These are phyloP conservation scores for Platysteira castanea DNA, from an alignment of 2,113 vertebrate genomes.

Conservation along the genomic window DNA sequence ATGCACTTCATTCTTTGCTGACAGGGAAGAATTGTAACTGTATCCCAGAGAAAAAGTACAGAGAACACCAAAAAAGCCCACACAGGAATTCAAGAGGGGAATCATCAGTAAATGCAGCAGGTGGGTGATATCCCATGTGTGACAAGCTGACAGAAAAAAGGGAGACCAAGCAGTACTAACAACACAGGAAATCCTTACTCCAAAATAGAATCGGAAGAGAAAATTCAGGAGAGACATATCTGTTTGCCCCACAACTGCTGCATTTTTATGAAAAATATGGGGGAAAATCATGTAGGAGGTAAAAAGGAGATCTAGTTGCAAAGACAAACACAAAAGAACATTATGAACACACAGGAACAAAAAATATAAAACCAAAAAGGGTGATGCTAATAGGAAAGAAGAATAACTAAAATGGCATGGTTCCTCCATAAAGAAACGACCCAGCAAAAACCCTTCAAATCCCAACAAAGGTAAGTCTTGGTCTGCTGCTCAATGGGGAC, in stretches of 20 bases:
- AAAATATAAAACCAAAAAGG: neutral
- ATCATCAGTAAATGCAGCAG: neutral
- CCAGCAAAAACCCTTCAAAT: neutral
- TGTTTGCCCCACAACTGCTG: neutral
- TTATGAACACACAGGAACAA: neutral
- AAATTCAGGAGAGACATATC: neutral
- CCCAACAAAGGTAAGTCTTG: neutral
- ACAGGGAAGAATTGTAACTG: neutral
- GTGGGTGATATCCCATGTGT: neutral
- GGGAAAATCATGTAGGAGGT: neutral
- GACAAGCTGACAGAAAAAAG: neutral
- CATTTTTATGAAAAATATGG: neutral
- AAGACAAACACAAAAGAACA: neutral
- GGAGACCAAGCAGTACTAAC: neutral
- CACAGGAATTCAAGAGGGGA: neutral
- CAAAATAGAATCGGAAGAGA: neutral
- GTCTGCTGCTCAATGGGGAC: neutral
- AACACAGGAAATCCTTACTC: neutral
- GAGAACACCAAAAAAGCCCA: neutral
- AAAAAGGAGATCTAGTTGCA: neutral
- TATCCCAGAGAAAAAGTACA: neutral
- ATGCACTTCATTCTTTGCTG: neutral
- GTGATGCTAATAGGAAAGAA: neutral
- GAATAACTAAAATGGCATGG: neutral
- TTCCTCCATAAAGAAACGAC: neutral